Percentiles rank a stretch among this genome's conserved stretches.
Conservation (phyloP, 2,113 vertebrate species). For the Scytalopus superciliaris region DNA sequence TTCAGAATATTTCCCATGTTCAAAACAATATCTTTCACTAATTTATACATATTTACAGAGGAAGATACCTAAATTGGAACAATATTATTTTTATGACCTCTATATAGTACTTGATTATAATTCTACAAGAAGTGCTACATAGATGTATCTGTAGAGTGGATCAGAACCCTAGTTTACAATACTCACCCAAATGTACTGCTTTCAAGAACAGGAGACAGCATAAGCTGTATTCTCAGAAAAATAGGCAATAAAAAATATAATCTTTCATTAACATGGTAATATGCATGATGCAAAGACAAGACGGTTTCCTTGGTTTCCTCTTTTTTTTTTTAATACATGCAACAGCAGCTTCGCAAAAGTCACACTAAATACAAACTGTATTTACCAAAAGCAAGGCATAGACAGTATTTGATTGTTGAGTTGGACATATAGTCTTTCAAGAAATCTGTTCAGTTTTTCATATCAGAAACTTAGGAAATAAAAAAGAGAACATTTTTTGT, state of each 20-base stretch:
- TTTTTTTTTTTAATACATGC: background rate
- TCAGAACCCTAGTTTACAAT: background rate
- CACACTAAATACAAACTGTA: background rate
- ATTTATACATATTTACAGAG: background rate
- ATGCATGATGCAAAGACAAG: background rate
- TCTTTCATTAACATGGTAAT: accelerated
- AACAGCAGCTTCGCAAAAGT: background rate
- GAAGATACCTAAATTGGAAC: background rate
- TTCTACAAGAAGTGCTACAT: background rate
- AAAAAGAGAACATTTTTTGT: background rate
- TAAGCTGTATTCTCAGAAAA: background rate
- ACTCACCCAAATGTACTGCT: background rate
- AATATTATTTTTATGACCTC: background rate
- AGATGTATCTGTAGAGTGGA: background rate
- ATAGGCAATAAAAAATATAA: background rate
- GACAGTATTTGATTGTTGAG: background rate
- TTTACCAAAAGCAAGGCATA: background rate
- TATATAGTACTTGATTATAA: background rate
- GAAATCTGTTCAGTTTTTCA: background rate
- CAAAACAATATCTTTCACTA: background rate
- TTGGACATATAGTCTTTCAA: background rate
- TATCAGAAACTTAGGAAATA: background rate
- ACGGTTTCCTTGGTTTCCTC: background rate
- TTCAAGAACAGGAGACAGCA: background rate
- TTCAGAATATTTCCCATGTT: background rate